Evolutionary conservation across 2,797 vertebrate species (phyloP).

Genomic region (Silurus lanzhouensis): DNA sequence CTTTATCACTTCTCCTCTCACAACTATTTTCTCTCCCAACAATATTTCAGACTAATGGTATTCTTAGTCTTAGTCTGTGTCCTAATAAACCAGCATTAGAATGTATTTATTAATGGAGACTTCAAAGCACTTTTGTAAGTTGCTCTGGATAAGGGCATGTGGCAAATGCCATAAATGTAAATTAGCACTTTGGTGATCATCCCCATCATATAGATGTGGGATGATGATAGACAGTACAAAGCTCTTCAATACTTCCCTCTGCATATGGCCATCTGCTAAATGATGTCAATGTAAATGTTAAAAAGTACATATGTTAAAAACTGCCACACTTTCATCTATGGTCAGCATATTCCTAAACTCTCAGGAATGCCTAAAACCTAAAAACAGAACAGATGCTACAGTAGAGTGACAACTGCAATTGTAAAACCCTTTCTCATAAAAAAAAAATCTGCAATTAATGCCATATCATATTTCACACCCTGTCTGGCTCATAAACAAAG

Average conservation of each 20-base stretch:
- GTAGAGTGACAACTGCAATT: slow-evolving; percentile 3
- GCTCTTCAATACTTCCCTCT: neutral
- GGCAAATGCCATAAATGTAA: no score
- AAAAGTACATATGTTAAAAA: neutral
- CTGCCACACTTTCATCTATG: neutral
- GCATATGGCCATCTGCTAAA: neutral
- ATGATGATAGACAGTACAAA: neutral
- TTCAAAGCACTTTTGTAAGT: no score
- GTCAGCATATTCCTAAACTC: neutral
- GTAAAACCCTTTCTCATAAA: neutral
- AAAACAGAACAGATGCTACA: neutral
- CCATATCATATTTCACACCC: neutral
- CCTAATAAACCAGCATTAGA: no score
- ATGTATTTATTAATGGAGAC: no score
- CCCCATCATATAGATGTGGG: neutral
- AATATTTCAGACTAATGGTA: no score
- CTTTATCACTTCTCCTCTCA: no score
- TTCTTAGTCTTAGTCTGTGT: no score
- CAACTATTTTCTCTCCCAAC: no score
- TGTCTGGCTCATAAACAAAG: neutral
- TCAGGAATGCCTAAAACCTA: slow-evolving; percentile 8
- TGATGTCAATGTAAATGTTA: slow-evolving; percentile 16
- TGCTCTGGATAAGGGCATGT: no score
- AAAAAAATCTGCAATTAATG: neutral
- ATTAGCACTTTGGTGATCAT: neutral